Conservation (phyloP, 2,797 vertebrate genomes). For the Cryptoprocta ferox region DNA sequence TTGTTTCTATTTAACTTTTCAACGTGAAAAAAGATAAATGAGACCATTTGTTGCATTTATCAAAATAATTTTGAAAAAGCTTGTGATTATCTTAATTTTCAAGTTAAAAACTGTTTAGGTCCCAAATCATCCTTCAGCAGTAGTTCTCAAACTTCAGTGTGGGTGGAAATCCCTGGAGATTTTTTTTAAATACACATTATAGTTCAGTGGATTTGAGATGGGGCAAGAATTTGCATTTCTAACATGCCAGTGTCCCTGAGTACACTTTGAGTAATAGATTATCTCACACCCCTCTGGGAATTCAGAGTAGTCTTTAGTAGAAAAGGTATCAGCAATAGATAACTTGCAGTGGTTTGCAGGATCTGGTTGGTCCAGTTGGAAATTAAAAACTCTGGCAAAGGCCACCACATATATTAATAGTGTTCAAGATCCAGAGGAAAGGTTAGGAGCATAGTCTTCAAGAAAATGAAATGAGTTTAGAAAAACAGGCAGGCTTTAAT, state of each 20-base stretch:
- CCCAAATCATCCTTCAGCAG: neutral
- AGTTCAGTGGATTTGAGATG: neutral
- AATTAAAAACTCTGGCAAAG: neutral
- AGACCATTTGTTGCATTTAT: conserved; percentile 12
- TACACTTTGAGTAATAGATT: neutral
- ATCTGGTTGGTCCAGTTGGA: neutral
- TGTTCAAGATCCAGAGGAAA: neutral
- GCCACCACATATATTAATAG: neutral
- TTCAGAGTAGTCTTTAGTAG: neutral
- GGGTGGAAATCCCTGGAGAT: neutral
- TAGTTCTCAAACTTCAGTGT: conserved; percentile 17
- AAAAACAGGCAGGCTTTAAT: neutral
- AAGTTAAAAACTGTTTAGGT: conserved; percentile 10
- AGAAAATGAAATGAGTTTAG: conserved; percentile 47
- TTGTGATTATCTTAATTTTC: conserved; percentile 34
- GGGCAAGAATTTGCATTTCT: conserved; percentile 25
- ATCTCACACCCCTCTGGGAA: neutral
- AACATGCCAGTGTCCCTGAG: neutral
- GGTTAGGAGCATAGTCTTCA: neutral
- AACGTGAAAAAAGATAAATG: conserved; percentile 4
- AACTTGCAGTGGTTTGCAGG: neutral
- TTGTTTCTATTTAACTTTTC: neutral
- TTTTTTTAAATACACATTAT: neutral
- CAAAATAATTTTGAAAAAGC: conserved; percentile 39
- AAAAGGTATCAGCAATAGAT: neutral